Percentiles rank a stretch among this genome's conserved stretches.
Conservation (phyloP, 2,113 vertebrate species). For the Cheilinus undulatus region DNA sequence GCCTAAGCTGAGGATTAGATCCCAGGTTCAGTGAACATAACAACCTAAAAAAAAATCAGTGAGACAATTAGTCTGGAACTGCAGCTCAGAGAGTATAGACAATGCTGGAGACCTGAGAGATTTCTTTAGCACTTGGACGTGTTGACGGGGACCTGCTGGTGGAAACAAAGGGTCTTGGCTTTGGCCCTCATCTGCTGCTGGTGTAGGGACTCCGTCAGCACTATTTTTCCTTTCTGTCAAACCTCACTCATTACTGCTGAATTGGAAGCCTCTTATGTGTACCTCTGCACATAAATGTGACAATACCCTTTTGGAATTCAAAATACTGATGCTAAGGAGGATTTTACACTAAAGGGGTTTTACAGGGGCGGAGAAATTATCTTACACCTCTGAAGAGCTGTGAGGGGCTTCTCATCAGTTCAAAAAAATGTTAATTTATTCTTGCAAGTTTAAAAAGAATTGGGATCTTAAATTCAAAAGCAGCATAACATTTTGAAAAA, state of each 20-base stretch:
- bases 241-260: conserved; percentile 85
- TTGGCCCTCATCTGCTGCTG: conserved; percentile 64
- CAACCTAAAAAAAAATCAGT: conserved; percentile 3
- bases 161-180: conserved; percentile 51
- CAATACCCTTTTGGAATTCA: conserved; percentile 57
- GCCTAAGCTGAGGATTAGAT: conserved; percentile 35
- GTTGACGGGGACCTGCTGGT: conserved; percentile 39
- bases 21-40: conserved; percentile 9
- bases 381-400: too few relatives aligned
- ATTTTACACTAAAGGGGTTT: conserved; percentile 68
- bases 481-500: too few relatives aligned
- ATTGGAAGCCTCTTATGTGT: conserved; percentile 65
- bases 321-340: conserved; percentile 64
- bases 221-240: conserved; percentile 89
- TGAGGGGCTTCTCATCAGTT: conserved; percentile 23
- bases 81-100: conserved; percentile 6
- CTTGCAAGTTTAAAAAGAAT: too few relatives aligned
- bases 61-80: conserved; percentile 1
- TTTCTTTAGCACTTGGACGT: conserved; percentile 15
- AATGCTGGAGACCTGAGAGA: conserved; percentile 21
- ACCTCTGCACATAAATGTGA: conserved; percentile 64
- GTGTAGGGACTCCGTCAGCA: conserved; percentile 72
- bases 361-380: conserved; percentile 38
- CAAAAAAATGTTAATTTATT: too few relatives aligned
- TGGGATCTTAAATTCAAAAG: too few relatives aligned